Evolutionary conservation across 2,888 invertebrate genomes (phyloP).

Genomic region (Leucophenga maculata): DNA sequence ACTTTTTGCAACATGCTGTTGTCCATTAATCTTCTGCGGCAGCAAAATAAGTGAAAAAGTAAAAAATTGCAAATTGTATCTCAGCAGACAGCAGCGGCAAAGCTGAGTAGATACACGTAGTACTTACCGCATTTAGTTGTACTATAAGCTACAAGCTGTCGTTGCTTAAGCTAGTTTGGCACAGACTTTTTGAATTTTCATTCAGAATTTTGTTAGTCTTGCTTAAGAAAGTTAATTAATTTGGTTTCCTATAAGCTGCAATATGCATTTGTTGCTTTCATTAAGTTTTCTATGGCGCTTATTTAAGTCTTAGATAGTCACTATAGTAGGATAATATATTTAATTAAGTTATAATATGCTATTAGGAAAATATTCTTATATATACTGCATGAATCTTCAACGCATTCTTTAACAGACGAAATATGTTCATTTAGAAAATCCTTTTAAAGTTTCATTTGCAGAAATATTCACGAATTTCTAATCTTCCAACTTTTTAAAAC

Average conservation of each 20-base stretch:
- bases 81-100: neutral
- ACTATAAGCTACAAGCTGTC: neutral
- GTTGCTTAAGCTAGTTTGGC: neutral
- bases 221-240: conserved; percentile 6
- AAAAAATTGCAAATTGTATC: conserved; percentile 4
- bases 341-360: too few species aligned
- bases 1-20: conserved; percentile 37
- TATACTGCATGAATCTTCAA: too few species aligned
- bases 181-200: neutral
- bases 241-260: neutral
- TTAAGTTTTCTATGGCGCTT: too few species aligned
- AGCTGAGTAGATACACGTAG: neutral
- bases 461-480: neutral
- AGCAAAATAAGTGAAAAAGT: neutral
- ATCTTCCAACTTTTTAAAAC: neutral
- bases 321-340: too few species aligned
- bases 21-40: conserved; percentile 37
- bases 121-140: neutral
- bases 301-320: too few species aligned
- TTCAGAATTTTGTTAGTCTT: neutral
- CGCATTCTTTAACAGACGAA: too few species aligned
- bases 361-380: too few species aligned
- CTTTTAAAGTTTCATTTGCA: too few species aligned
- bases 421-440: too few species aligned
- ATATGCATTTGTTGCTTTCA: neutral